Conservation (phyloP, 2,888 invertebrate genomes). For the Ashinkailepas kermadecensis region DNA sequence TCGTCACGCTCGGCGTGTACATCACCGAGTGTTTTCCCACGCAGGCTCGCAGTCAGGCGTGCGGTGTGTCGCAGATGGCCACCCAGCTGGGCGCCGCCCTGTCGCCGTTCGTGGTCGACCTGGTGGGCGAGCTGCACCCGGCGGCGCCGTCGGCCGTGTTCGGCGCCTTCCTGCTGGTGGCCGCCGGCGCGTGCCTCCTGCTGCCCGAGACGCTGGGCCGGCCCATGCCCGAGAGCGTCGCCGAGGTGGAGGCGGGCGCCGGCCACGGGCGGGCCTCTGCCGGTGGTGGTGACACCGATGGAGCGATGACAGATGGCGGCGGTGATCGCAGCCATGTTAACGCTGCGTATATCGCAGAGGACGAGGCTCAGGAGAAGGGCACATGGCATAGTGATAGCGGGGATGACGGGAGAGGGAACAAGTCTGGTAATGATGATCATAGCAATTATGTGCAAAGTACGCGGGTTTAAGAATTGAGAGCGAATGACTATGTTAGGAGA, state of each 20-base stretch:
- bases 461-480: too few species aligned
- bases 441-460: too few species aligned
- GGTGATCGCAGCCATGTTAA: too few species aligned
- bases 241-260: neutral
- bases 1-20: constrained; percentile 45
- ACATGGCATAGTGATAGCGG: too few species aligned
- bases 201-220: neutral
- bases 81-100: constrained; percentile 47
- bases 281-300: too few species aligned
- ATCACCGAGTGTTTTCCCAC: constrained; percentile 36
- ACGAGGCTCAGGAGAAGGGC: too few species aligned
- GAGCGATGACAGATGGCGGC: too few species aligned
- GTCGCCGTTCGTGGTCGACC: constrained; percentile 42
- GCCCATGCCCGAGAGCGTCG: neutral
- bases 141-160: neutral
- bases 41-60: constrained; percentile 45
- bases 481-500: too few species aligned
- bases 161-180: neutral
- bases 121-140: constrained; percentile 26
- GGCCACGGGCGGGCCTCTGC: too few species aligned
- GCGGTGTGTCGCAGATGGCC: neutral
- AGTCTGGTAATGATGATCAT: too few species aligned
- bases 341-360: too few species aligned
- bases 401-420: too few species aligned
- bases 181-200: neutral